A percentile compares a stretch with the other conserved stretches of the same genome.
These are phyloP conservation scores for Euzophera pinguis DNA, from an alignment of 2,888 invertebrate genomes.

Conservation along the genomic window DNA sequence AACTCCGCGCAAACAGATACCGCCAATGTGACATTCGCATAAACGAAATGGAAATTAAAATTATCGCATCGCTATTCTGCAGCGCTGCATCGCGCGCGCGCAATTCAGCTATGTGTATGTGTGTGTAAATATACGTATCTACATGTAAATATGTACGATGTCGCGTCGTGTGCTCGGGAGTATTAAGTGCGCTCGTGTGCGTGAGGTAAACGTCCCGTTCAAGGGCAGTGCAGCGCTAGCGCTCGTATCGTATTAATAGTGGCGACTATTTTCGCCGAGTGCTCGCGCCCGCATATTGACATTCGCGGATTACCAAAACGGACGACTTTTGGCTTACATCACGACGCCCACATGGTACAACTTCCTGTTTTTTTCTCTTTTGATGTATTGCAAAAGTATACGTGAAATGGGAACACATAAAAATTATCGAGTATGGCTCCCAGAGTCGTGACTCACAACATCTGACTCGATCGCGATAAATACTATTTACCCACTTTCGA, in stretches of 20 bases:
- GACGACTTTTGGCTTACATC: conserved; percentile 43
- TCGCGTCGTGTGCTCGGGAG: conserved; percentile 22
- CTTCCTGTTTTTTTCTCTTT: conserved; percentile 30
- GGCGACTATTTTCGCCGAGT: conserved; percentile 74
- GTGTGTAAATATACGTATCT: conserved; percentile 31
- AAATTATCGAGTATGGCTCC: not conserved
- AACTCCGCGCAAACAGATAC: conserved; percentile 18
- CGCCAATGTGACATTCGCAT: conserved; percentile 53
- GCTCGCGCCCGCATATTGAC: conserved; percentile 49
- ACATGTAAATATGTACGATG: conserved; percentile 21
- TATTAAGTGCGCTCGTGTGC: conserved; percentile 53
- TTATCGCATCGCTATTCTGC: conserved; percentile 61
- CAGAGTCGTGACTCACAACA: conserved; percentile 15
- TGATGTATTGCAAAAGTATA: not conserved
- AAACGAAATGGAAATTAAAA: conserved; percentile 73
- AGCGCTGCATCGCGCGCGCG: conserved; percentile 60
- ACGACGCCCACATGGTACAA: conserved; percentile 27
- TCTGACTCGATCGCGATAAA: conserved; percentile 13
- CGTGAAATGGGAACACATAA: not conserved
- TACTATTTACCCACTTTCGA: conserved; percentile 23
- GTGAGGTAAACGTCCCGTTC: conserved; percentile 76
- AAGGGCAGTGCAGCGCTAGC: conserved; percentile 77
- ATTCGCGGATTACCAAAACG: conserved; percentile 70
- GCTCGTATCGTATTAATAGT: conserved; percentile 74
- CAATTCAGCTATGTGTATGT: conserved; percentile 19